phyloP scores from a whole-genome alignment of 2,113 vertebrate genomes.

The Syngnathus scovelli region DNA sequence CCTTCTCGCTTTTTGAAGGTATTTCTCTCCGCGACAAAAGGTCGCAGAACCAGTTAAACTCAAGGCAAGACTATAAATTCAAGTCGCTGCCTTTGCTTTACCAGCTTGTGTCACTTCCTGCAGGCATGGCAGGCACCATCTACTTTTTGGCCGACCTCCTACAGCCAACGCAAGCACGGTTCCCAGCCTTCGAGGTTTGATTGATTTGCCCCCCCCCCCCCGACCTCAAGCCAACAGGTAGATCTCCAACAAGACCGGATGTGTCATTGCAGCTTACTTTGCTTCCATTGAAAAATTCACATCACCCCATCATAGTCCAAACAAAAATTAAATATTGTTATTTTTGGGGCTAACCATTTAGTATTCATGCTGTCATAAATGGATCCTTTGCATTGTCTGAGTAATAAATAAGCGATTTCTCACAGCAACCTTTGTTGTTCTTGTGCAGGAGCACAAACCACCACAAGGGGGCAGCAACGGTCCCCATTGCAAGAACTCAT shows the following conservation, averaged over 20 bases:
- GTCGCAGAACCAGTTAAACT: too few relatives aligned
- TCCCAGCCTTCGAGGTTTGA: slow-evolving; percentile 90
- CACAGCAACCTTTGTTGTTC: slow-evolving; percentile 15
- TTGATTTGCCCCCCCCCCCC: slow-evolving; percentile 1
- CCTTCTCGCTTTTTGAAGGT: slow-evolving; percentile 99
- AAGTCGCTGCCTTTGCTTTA: background rate
- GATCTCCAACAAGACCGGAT: background rate
- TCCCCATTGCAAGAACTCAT: background rate
- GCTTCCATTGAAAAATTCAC: background rate
- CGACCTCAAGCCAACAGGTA: slow-evolving; percentile 3
- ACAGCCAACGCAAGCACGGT: slow-evolving; percentile 81
- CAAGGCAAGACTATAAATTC: too few relatives aligned
- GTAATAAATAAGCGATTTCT: slow-evolving; percentile 45
- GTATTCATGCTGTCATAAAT: background rate
- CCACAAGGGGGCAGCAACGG: slow-evolving; percentile 29
- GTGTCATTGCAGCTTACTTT: slow-evolving; percentile 11
- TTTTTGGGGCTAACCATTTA: background rate
- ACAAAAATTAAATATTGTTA: background rate
- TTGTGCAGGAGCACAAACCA: background rate
- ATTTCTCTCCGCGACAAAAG: slow-evolving; percentile 25
- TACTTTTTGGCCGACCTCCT: slow-evolving; percentile 92
- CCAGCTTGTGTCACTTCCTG: background rate
- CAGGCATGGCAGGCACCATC: slow-evolving; percentile 96
- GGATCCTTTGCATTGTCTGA: slow-evolving; percentile 32
- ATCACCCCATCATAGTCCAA: background rate